These are phyloP conservation scores for Galeopsomyia nigrocyanea DNA, from an alignment of 2,888 invertebrate species.

Conservation along the genomic window DNA sequence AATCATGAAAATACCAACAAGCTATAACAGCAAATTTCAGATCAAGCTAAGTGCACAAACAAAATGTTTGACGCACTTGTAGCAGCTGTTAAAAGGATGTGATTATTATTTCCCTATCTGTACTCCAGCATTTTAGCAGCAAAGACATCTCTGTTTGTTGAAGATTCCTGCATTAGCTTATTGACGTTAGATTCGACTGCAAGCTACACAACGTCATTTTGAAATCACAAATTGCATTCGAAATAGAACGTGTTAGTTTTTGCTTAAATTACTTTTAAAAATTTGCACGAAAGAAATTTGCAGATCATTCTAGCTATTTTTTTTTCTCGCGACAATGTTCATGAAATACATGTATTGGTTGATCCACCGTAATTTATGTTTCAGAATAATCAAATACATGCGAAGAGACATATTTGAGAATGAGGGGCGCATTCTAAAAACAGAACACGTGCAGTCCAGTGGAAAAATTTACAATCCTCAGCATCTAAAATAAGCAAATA, in stretches of 20 bases:
- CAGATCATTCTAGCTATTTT: no score
- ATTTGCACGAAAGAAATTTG: no score
- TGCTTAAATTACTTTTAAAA: no score
- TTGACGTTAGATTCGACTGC: constrained; percentile 8
- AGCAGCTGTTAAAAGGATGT: constrained; percentile 2
- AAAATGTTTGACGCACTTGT: background rate
- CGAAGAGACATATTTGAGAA: constrained; percentile 14
- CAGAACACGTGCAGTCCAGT: constrained; percentile 37
- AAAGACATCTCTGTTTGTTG: constrained; percentile 15
- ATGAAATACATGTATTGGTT: no score
- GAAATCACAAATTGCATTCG: background rate
- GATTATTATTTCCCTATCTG: constrained; percentile 25
- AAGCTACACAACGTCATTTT: constrained; percentile 6
- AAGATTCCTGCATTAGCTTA: constrained; percentile 14
- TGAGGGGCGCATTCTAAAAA: constrained; percentile 24
- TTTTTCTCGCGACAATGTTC: no score
- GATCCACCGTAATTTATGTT: no score
- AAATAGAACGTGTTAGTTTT: no score
- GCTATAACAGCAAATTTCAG: background rate
- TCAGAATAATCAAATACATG: background rate
- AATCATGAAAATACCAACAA: background rate
- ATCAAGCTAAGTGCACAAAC: constrained; percentile 3
- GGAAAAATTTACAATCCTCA: constrained; percentile 32
- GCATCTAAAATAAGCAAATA: background rate
- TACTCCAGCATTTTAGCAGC: background rate